Evolutionary conservation across 1,140 invertebrate genomes (phyloP), one percentile per base, ranked within the genome.

Genomic region (Scaptomyza montana): DNA sequence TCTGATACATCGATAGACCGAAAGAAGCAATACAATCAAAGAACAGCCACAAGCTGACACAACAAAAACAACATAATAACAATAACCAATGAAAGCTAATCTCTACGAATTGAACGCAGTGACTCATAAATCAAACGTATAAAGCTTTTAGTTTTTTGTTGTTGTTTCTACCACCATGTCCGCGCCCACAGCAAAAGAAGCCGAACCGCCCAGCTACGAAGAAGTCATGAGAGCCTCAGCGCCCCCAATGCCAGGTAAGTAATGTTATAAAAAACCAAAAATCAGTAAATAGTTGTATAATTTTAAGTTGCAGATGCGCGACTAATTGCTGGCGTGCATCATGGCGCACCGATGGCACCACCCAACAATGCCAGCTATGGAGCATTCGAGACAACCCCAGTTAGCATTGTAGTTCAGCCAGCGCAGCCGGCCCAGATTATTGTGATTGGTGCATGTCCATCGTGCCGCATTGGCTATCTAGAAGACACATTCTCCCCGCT

Each of bases 401-500:
- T 92, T 0, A 90, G 74, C 45, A 85, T 90, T 47, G 66, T 86
- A 2, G 75, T 89, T 12, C 89, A 85, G 55, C 73, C 68, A 16
- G 55, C 85, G 9, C 63, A 85, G n/a, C 93, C 94, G 16, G 92
- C 93, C 19, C 94, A 95, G 75, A 95, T 96, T 13, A 95, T 96
- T 77, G 87, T 96, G 12, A 94, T 96, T 46, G 96, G 96, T 5
- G 95, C 94, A 5, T 97, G 96, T 92, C 96, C 96, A 54, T 94
- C 95, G 6, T 97, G 96, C 89, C 93, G 96, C 80, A 95, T 96
- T 76, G 96, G 96, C 9, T 93, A 96, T 36, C 89, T 97, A 55
- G 95, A 96, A 92, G 96, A 97, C 87, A 95, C 96, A 81, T 96
- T 94, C 77, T 95, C 96, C 2, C 95, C 95, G 80, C 91, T 96